Evolutionary conservation across 2,888 invertebrate genomes (phyloP), one percentile per base, ranked within the genome.

Genomic region (Syrista parreyssii): DNA sequence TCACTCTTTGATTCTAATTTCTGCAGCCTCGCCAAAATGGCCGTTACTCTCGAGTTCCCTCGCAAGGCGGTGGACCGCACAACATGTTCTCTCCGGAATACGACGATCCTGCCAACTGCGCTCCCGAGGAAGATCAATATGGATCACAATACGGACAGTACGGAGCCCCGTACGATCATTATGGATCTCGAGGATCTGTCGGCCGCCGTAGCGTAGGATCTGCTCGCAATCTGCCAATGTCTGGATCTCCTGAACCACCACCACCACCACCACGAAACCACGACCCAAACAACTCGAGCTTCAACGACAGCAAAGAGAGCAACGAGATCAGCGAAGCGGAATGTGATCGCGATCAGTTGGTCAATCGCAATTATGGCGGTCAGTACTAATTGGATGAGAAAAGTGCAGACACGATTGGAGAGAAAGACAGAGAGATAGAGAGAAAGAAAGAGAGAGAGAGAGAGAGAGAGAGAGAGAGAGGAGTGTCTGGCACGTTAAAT

Each of bases 311-410:
- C 91, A 97, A 97, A 93, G 97, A 97, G 92, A 97, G 97, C 92
- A 97, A 97, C 93, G 97, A 97, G 92, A 97, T 97, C 92, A 97
- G 97, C 90, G 97, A 97, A 92, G 97, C 97, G 86, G 97, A 97
- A 92, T 97, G 97, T 92, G 97, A 97, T 93, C 96, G 96, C 83
- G 96, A 96, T 91, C 95, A 95, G 88, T 91, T 94, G 79, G 93
- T 94, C 88, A 95, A 96, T 92, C 95, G 97, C 88, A 96, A 95
- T 92, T 97, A 97, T 91, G 96, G 97, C 90, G 97, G 97, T 97
- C 93, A 94, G 94, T 92, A 83, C 79, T 81, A 78, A 82, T 76
- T 80, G 77, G 55, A 73, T 68, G 75, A 72, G 15, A 40, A 40
- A 15, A 40, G 15, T 40, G 36, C 15, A 40, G 36, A 40, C 40